Evolutionary conservation across 2,113 vertebrate genomes (phyloP).

Genomic region (Psittacara wagleri): DNA sequence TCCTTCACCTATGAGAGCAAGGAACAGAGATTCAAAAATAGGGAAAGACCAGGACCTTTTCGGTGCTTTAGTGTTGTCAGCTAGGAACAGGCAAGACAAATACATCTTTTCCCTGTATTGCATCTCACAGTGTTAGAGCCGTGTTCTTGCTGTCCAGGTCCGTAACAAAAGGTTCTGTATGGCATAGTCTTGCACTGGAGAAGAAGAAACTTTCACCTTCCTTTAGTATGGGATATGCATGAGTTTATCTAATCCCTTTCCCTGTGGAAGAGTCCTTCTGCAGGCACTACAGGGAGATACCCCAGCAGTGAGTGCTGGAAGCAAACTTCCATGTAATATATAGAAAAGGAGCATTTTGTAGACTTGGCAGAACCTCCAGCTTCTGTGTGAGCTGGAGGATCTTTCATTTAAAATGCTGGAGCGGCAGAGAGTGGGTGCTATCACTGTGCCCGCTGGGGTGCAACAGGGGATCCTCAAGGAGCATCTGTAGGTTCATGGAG

Average conservation of each 20-base stretch:
- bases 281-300: not conserved
- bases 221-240: not conserved
- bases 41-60: not conserved
- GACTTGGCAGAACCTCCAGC: not conserved
- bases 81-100: not conserved
- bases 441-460: not conserved
- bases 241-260: not conserved
- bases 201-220: not conserved
- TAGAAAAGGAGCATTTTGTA: not conserved
- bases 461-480: not conserved
- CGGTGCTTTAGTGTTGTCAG: not conserved
- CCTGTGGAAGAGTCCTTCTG: not conserved
- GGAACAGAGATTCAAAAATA: not conserved
- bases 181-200: not conserved
- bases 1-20: not conserved
- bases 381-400: not conserved
- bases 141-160: not conserved
- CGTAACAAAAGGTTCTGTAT: accelerated
- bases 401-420: not conserved
- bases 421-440: not conserved
- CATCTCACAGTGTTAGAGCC: not conserved
- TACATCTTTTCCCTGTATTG: not conserved
- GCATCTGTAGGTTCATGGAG: not conserved
- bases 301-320: not conserved
- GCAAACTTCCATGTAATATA: not conserved